Evolutionary conservation across 1,140 invertebrate species (phyloP), one percentile per base, ranked within the genome.

Genomic region (Zaprionus kolodkinae): DNA sequence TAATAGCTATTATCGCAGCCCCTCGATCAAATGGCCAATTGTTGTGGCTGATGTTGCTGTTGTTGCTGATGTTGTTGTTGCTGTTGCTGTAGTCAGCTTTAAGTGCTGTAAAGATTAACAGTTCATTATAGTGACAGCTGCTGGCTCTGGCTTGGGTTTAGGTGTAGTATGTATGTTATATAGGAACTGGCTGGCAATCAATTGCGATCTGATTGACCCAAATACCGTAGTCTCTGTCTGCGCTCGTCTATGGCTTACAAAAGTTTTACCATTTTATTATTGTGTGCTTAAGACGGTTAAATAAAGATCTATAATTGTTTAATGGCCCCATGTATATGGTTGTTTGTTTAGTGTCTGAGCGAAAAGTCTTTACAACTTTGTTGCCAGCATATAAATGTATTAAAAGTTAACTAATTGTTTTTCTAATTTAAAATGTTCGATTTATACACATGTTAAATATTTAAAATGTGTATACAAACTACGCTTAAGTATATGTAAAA

Each of bases 251-350:
- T 2, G 21, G 50, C 56, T 76, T 40, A 63, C 56, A 21, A 59
- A 36, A 36, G 52, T 21, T 50, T 50, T 12, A 30, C 27, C 6
- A 2, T 57, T 33, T 38, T 76, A 79, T 88, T 78, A 88, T 88
- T 78, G 72, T 80, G 72, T 87, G 85, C 67, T 45, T 70, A 84
- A 84, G 70, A 57, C 66, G 75, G 70, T 87, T 78, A 78, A 84
- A 72, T 77, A 57, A 11, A 74, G 52, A 62, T 76, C 79, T 73
- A 72, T 67, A 67, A 76, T 76, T 88, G 70, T 83, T 83, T 74
- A 72, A 83, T 79, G 66, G 64, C 17, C 45, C 45, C 0, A 30
- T 21, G 10, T 52, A 73, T 17, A 36, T 67, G 43, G 48, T 67
- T 79, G 64, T 66, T 73, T 87, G 61, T 45, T 54, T 54, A 67